Conservation (phyloP, 2,797 vertebrate genomes). For the Squalus acanthias region DNA sequence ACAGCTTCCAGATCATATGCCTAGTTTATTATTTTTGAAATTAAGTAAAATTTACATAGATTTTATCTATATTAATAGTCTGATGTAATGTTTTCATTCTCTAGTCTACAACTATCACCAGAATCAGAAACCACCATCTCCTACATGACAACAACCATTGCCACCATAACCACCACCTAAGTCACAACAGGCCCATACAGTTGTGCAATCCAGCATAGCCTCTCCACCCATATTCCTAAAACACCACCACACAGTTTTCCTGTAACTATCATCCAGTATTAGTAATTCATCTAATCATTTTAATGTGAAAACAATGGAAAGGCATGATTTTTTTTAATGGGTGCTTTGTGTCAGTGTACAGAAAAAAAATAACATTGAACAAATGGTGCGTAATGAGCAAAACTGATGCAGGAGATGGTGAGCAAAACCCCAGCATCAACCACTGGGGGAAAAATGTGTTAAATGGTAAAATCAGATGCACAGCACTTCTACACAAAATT, state of each 20-base stretch:
- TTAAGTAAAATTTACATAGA: conserved; percentile 16
- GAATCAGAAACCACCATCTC: conserved; percentile 52
- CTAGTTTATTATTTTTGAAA: background rate
- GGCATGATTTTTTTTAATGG: background rate
- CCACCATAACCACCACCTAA: conserved; percentile 50
- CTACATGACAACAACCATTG: conserved; percentile 48
- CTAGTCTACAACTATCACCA: conserved; percentile 51
- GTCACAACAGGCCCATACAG: conserved; percentile 46
- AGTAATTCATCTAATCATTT: conserved; percentile 37
- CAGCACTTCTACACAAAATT: background rate
- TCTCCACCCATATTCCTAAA: conserved; percentile 52
- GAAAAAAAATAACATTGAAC: background rate
- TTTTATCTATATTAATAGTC: conserved; percentile 29
- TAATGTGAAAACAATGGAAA: background rate
- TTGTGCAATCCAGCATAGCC: conserved; percentile 50
- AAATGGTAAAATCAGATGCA: background rate
- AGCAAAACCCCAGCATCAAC: background rate
- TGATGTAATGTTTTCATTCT: conserved; percentile 48
- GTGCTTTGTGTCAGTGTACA: background rate
- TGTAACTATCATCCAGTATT: conserved; percentile 15
- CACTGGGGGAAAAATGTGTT: background rate
- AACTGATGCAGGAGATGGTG: background rate
- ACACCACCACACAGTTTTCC: conserved; percentile 49
- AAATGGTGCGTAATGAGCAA: background rate
- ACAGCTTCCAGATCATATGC: background rate